phyloP scores from a whole-genome alignment of 2,888 invertebrate genomes.

The Lasioglossum figueresi region DNA sequence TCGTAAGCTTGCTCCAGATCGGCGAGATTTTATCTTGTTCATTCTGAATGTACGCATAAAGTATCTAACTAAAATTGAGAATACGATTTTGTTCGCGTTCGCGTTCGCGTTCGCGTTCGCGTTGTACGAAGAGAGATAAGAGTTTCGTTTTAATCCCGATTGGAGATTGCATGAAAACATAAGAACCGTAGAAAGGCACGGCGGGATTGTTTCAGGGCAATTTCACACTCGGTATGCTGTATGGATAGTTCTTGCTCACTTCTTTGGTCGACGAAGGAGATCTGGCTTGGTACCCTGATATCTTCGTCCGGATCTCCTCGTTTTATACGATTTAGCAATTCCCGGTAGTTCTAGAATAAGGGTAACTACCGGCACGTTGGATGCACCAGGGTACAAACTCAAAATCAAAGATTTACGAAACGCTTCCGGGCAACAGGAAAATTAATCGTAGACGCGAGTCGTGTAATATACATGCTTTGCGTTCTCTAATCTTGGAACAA shows the following conservation, averaged over 20 bases:
- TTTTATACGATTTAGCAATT: slow-evolving; percentile 31
- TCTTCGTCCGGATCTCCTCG: slow-evolving; percentile 22
- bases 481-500: background rate
- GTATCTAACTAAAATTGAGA: background rate
- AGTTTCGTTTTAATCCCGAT: slow-evolving; percentile 42
- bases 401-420: slow-evolving; percentile 1
- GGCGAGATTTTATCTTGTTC: background rate
- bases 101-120: background rate
- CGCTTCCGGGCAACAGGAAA: background rate
- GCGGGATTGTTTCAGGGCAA: slow-evolving; percentile 40
- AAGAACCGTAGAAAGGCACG: slow-evolving; percentile 6
- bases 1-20: background rate
- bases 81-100: background rate
- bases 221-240: slow-evolving; percentile 21
- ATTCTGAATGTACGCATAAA: background rate
- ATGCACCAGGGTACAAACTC: no score
- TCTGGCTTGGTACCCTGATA: slow-evolving; percentile 16
- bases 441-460: background rate
- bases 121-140: slow-evolving; percentile 21
- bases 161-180: slow-evolving; percentile 15
- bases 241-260: slow-evolving; percentile 30
- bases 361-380: background rate
- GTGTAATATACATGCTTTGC: background rate
- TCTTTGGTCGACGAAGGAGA: slow-evolving; percentile 13
- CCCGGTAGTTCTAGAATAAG: slow-evolving; percentile 3